Evolutionary conservation across 2,888 invertebrate species (phyloP).

Genomic region (Tetanocera ferruginea): DNA sequence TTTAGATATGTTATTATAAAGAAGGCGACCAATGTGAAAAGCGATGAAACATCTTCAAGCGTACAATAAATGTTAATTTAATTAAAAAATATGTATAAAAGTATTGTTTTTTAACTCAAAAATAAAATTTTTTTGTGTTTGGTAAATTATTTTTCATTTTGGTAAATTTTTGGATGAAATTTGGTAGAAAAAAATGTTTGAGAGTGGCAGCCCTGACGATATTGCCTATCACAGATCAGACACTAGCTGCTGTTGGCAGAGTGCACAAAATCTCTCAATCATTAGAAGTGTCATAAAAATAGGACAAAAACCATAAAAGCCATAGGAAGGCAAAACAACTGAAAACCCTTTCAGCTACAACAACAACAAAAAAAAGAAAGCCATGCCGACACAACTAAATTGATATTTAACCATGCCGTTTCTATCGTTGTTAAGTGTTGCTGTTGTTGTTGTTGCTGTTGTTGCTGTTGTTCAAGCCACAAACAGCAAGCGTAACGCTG

Average conservation of each 20-base stretch:
- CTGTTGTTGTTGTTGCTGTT: not conserved
- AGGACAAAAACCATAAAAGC: constrained; percentile 23
- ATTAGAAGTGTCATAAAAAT: constrained; percentile 54
- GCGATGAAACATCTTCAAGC: too few relatives aligned
- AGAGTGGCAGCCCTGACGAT: too few relatives aligned
- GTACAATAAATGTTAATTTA: too few relatives aligned
- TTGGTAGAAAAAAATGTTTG: too few relatives aligned
- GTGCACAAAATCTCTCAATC: constrained; percentile 41
- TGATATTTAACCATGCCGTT: constrained; percentile 37
- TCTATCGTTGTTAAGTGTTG: constrained; percentile 12
- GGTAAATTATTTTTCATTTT: too few relatives aligned
- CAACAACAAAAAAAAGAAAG: constrained; percentile 45
- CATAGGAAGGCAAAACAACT: constrained; percentile 26
- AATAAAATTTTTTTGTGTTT: too few relatives aligned
- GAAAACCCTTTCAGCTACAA: constrained; percentile 43
- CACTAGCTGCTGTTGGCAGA: not conserved
- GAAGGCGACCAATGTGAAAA: too few relatives aligned
- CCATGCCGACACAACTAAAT: constrained; percentile 7
- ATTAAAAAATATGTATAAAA: too few relatives aligned
- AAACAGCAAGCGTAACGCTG: not conserved
- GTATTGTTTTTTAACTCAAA: too few relatives aligned
- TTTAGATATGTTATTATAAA: too few relatives aligned
- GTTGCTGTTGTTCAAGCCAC: constrained; percentile 13
- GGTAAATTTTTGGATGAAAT: too few relatives aligned
- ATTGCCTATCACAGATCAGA: not conserved